Evolutionary conservation across 2,113 vertebrate genomes (phyloP).

Genomic region (Propithecus coquereli): DNA sequence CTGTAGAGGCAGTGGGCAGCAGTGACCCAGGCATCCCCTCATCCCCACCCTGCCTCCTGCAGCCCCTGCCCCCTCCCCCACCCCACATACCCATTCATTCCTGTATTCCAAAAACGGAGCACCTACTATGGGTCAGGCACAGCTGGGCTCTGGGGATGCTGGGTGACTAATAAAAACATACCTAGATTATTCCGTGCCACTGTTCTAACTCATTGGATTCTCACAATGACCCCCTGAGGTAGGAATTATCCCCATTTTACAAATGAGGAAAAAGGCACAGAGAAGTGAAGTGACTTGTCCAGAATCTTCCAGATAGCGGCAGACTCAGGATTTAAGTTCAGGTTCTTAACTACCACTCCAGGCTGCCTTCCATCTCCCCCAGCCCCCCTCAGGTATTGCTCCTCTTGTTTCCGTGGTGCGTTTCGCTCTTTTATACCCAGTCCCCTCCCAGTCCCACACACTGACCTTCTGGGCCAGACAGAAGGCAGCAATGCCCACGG

Average conservation of each 20-base stretch:
- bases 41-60: neutral
- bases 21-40: neutral
- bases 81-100: neutral
- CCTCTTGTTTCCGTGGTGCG: neutral
- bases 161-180: neutral
- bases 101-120: neutral
- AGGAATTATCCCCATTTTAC: neutral
- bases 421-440: neutral
- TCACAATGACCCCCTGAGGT: neutral
- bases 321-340: neutral
- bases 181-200: neutral
- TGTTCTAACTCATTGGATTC: neutral
- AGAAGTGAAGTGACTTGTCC: neutral
- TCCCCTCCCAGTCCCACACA: slow-evolving; percentile 4
- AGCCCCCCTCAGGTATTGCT: neutral
- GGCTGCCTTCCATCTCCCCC: neutral
- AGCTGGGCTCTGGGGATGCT: neutral
- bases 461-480: slow-evolving; percentile 92
- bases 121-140: neutral
- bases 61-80: neutral
- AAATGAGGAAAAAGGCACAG: neutral
- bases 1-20: slow-evolving; percentile 74
- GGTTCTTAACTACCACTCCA: neutral
- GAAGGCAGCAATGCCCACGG: slow-evolving; percentile 92
- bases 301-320: neutral